A percentile compares a stretch with the other conserved stretches of the same genome.
Evolutionary conservation across 1,140 invertebrate species (phyloP).

Genomic region (Nasonia longicornis): DNA sequence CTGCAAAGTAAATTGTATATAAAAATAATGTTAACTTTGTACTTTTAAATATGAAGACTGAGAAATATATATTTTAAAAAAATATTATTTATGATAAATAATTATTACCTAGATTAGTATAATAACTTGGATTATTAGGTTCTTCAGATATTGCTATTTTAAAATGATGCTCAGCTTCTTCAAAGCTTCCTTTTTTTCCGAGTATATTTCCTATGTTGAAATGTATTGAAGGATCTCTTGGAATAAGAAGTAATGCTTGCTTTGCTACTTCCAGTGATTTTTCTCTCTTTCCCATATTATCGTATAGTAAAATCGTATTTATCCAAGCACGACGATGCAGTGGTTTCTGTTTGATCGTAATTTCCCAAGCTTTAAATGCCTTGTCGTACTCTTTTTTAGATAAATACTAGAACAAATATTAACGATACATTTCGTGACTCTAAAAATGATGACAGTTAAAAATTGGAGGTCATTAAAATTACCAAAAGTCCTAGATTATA

Average conservation of each 20-base stretch:
- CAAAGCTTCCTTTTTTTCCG: slow-evolving; percentile 83
- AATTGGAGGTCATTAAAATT: slow-evolving; percentile 47
- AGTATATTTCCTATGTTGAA: slow-evolving; percentile 91
- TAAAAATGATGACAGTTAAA: slow-evolving; percentile 28
- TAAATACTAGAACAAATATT: slow-evolving; percentile 71
- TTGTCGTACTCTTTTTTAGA: slow-evolving; percentile 72
- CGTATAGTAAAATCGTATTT: slow-evolving; percentile 89
- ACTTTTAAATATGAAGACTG: neutral
- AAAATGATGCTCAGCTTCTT: slow-evolving; percentile 86
- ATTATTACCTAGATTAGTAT: slow-evolving; percentile 85
- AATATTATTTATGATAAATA: neutral
- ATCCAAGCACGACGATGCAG: slow-evolving; percentile 89
- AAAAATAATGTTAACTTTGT: neutral
- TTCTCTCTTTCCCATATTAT: slow-evolving; percentile 79
- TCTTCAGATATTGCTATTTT: slow-evolving; percentile 79
- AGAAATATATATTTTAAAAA: neutral
- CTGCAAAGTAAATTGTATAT: slow-evolving; percentile 67
- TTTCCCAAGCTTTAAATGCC: slow-evolving; percentile 81
- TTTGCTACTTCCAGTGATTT: slow-evolving; percentile 78
- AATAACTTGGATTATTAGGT: slow-evolving; percentile 78
- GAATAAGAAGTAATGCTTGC: slow-evolving; percentile 77
- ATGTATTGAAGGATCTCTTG: slow-evolving; percentile 80
- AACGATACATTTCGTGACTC: neutral
- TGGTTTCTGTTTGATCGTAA: slow-evolving; percentile 82
- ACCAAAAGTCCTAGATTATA: slow-evolving; percentile 96